Evolutionary conservation across 2,888 invertebrate species (phyloP).

Genomic region (Xylota segnis): DNA sequence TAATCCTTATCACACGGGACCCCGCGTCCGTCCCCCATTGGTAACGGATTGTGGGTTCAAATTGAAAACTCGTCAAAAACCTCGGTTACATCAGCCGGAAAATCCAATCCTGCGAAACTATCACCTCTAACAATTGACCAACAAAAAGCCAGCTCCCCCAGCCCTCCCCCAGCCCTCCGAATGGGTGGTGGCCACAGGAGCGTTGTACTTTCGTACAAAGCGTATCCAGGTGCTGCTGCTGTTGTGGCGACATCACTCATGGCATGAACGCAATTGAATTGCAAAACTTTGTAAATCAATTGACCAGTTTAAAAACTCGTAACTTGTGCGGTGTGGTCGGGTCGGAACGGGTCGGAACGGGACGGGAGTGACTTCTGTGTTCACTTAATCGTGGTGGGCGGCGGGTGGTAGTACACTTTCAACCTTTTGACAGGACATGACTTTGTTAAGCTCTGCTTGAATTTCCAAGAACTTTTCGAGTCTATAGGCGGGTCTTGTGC

Average conservation of each 20-base stretch:
- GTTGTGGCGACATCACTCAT: constrained; percentile 13
- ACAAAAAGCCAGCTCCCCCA: constrained; percentile 64
- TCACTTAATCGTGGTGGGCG: too few relatives aligned
- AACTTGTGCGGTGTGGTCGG: constrained; percentile 40
- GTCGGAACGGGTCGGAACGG: background rate
- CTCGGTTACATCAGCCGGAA: constrained; percentile 68
- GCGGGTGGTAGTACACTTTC: too few relatives aligned
- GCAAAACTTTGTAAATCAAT: constrained; percentile 76
- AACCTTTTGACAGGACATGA: too few relatives aligned
- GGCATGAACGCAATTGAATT: constrained; percentile 64
- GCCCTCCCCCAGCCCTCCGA: constrained; percentile 47
- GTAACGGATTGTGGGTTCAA: constrained; percentile 43
- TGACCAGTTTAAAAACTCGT: constrained; percentile 70
- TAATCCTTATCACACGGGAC: constrained; percentile 71
- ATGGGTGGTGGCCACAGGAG: constrained; percentile 29
- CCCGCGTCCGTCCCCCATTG: constrained; percentile 14
- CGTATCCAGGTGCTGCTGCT: constrained; percentile 27
- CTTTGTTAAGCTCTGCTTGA: too few relatives aligned
- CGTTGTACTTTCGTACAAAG: background rate
- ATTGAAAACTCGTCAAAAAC: constrained; percentile 73
- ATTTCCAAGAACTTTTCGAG: too few relatives aligned
- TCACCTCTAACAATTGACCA: constrained; percentile 71
- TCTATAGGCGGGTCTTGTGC: too few relatives aligned
- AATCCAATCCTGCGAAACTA: constrained; percentile 73
- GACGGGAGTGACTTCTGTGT: too few relatives aligned